Percentiles rank a stretch among this genome's conserved stretches.
Conservation (phyloP, 2,113 vertebrate genomes). For the Rousettus leschenaultii region DNA sequence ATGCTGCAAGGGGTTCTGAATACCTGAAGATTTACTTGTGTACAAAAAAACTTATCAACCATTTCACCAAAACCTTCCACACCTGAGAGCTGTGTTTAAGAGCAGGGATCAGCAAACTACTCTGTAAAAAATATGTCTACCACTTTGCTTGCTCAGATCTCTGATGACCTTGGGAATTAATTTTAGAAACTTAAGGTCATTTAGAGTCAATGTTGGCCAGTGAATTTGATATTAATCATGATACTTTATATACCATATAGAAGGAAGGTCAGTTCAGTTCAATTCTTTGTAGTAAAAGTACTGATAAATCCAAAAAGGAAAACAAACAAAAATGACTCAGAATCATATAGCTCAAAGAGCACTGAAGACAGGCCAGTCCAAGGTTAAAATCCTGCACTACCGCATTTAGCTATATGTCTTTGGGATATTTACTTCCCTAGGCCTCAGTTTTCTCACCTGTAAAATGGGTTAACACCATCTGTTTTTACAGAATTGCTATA, state of each 20-base stretch:
- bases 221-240: neutral
- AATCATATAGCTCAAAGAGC: neutral
- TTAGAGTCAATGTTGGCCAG: neutral
- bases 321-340: neutral
- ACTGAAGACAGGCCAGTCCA: neutral
- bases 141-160: neutral
- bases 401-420: neutral
- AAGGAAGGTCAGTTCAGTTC: neutral
- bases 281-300: neutral
- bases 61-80: neutral
- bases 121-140: neutral
- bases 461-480: neutral
- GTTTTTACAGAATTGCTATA: neutral
- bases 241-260: neutral
- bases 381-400: neutral
- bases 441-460: neutral
- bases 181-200: neutral
- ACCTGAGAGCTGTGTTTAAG: neutral
- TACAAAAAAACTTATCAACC: neutral
- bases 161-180: neutral
- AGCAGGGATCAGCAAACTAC: neutral
- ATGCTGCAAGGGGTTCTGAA: neutral
- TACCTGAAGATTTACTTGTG: neutral
- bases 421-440: neutral
- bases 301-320: neutral